Evolutionary conservation across 2,888 invertebrate species (phyloP), one percentile per base, ranked within the genome.

Genomic region (Protophormia terraenovae): DNA sequence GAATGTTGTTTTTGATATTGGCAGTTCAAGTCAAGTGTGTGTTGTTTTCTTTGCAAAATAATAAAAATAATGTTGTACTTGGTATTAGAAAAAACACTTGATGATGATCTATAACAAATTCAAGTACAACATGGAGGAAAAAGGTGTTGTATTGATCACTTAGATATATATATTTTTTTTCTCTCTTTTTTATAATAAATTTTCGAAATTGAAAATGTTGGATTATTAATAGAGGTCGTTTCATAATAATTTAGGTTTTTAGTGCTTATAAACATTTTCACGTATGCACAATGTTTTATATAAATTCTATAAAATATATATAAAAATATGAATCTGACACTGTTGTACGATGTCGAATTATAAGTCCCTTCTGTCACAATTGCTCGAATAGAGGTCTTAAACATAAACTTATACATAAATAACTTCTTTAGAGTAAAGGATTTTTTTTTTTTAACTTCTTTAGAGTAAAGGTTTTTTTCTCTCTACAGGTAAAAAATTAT

Each of bases 21-120:
- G 16, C 66, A 53, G 50, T 77, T 72, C 62, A 71, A 64, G 50
- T 55, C 79, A 84, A 79, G 64, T 75, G 55, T 62, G 12, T 75
- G 12, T 60, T 24, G 45, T 29, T 45, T 7, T 29, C 55, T 19
- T 45, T 19, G n/a, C 12, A 27, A 60, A 75, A 29, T 38, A 16
- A 29, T 47, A 50, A 19, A 22, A 47, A 55, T 32, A 41, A 32
- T 53, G 16, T 69, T 77, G 47, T 22, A 19, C 22, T 62, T 45
- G 55, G n/a, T 32, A 66, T 16, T 5, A 47, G 38, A 53, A 22
- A 19, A 38, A 29, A 77, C n/a, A 77, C 66, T 76, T 62, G 72
- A 64, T 62, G 72, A 64, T 72, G 45, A 16, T 53, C 16, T 41
- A 35, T 27, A 38, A 47, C 58, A 66, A 53, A 47, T 78, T 73